Evolutionary conservation across 2,113 vertebrate species (phyloP).

Genomic region (Chaetodon auriga): DNA sequence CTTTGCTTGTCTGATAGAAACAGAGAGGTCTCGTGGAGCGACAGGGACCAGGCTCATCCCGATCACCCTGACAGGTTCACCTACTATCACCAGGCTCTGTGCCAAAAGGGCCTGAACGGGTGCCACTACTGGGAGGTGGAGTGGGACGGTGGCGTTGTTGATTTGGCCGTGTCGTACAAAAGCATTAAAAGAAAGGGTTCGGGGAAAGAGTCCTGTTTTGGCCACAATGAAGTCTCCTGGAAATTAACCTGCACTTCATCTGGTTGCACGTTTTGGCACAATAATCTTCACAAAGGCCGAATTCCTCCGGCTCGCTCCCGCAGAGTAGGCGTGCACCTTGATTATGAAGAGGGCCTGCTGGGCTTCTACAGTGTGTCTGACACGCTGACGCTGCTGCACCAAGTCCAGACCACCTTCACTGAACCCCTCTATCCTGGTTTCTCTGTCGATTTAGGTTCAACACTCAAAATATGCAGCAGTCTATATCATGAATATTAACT

Average conservation of each 20-base stretch:
- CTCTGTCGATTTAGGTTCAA: slow-evolving; percentile 64
- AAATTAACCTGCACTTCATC: slow-evolving; percentile 74
- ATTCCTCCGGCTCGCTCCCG: slow-evolving; percentile 64
- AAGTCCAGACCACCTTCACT: slow-evolving; percentile 61
- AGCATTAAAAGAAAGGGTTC: slow-evolving; percentile 74
- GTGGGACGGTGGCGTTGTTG: slow-evolving; percentile 76
- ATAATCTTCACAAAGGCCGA: slow-evolving; percentile 60
- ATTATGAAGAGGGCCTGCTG: slow-evolving; percentile 80
- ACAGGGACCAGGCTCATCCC: slow-evolving; percentile 30
- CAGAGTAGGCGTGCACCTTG: slow-evolving; percentile 84
- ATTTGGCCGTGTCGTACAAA: slow-evolving; percentile 85
- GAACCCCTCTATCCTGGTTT: slow-evolving; percentile 76
- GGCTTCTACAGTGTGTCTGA: slow-evolving; percentile 85
- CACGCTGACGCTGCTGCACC: slow-evolving; percentile 58
- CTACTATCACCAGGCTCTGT: slow-evolving; percentile 60
- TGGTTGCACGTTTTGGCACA: slow-evolving; percentile 86
- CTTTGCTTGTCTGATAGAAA: slow-evolving; percentile 64
- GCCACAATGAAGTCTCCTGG: slow-evolving; percentile 88
- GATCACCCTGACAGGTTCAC: slow-evolving; percentile 72
- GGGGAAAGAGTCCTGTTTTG: slow-evolving; percentile 82
- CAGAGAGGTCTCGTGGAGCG: slow-evolving; percentile 47
- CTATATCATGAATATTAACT: not conserved
- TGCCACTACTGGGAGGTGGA: slow-evolving; percentile 77
- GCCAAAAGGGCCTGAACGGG: slow-evolving; percentile 28
- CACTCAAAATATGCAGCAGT: slow-evolving; percentile 44